phyloP scores from a whole-genome alignment of 2,113 vertebrate genomes.

The Speoplatyrhinus poulsoni region DNA sequence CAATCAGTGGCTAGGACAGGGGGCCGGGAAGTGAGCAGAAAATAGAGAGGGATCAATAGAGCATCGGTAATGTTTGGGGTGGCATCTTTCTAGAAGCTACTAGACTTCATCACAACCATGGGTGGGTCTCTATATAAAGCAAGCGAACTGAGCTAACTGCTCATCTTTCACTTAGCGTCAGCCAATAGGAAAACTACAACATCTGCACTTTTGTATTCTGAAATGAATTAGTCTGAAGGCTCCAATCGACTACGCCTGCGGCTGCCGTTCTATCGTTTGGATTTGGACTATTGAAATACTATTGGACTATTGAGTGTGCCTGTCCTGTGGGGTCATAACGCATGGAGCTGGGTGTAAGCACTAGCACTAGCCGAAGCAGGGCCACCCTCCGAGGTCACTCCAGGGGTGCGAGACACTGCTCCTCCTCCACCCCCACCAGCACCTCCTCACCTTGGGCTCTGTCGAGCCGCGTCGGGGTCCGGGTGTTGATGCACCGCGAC shows the following conservation, averaged over 20 bases:
- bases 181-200: too few relatives aligned
- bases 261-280: not conserved
- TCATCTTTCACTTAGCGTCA: not conserved
- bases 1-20: conserved; percentile 50
- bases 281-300: not conserved
- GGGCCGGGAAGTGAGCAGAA: conserved; percentile 14
- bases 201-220: too few relatives aligned
- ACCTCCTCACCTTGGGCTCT: conserved; percentile 62
- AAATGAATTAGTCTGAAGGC: too few relatives aligned
- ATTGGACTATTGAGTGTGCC: too few relatives aligned
- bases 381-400: not conserved
- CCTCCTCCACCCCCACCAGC: conserved; percentile 11
- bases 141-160: not conserved
- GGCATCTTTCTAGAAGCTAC: conserved; percentile 33
- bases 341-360: conserved; percentile 44
- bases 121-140: conserved; percentile 15
- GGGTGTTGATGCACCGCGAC: conserved; percentile 81
- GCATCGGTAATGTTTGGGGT: conserved; percentile 16
- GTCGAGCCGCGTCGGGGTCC: conserved; percentile 74
- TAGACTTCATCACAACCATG: not conserved
- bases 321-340: not conserved
- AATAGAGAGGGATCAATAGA: not conserved
- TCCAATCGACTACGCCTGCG: not conserved
- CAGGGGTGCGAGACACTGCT: not conserved
- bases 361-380: not conserved